phyloP scores from a whole-genome alignment of 2,797 vertebrate species.

The Acridotheres tristis region DNA sequence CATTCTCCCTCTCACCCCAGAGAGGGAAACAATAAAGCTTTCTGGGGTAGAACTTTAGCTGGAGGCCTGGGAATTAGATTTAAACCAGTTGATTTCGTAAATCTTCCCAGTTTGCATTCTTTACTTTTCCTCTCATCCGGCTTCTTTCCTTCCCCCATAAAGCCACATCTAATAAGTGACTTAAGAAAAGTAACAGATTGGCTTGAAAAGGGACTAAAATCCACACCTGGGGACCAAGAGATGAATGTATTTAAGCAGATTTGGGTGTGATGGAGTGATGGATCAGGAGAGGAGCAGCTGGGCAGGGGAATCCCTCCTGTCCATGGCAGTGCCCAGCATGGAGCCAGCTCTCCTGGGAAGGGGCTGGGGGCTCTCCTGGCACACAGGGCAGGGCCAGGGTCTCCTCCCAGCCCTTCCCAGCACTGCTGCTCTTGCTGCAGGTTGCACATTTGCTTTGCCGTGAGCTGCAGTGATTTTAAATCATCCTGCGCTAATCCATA shows the following conservation, averaged over 20 bases:
- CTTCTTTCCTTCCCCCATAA: not conserved
- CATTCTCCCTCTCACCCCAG: not conserved
- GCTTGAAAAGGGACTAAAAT: not conserved
- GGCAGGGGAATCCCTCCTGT: not conserved
- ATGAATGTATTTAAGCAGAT: not conserved
- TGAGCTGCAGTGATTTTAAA: conserved; percentile 52
- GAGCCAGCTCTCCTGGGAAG: not conserved
- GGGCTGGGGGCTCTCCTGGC: not conserved
- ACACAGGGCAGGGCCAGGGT: fast-evolving
- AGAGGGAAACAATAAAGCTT: not conserved
- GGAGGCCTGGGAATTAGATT: conserved; percentile 6
- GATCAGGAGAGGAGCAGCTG: not conserved
- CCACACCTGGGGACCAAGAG: not conserved
- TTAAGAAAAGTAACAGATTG: not conserved
- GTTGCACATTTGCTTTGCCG: not conserved
- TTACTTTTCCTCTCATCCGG: not conserved
- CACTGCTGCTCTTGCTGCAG: not conserved
- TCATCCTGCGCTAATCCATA: conserved; percentile 65
- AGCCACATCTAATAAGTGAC: not conserved
- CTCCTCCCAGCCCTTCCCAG: not conserved
- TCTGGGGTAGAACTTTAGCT: not conserved
- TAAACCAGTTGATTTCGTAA: not conserved
- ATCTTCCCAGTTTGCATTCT: not conserved
- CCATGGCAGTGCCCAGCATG: not conserved
- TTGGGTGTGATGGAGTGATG: not conserved